phyloP scores from a whole-genome alignment of 2,797 vertebrate genomes.

The Scomberomorus guttatus region DNA sequence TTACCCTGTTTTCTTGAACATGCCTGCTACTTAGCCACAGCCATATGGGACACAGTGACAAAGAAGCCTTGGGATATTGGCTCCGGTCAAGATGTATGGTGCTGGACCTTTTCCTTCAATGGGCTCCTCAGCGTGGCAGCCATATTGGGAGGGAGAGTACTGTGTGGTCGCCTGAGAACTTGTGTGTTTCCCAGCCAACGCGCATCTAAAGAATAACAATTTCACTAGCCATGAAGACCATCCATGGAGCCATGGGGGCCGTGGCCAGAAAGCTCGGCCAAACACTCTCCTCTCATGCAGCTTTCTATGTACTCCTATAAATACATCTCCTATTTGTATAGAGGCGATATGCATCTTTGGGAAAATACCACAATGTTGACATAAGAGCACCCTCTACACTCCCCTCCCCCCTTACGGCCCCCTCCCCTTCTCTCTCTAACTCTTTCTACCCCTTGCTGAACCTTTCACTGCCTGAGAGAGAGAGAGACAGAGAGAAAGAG shows the following conservation, averaged over 20 bases:
- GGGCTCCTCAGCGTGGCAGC: constrained; percentile 73
- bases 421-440: constrained; percentile 61
- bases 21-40: constrained; percentile 51
- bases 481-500: constrained; percentile 41
- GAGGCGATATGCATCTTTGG: constrained; percentile 88
- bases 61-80: constrained; percentile 71
- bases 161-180: constrained; percentile 86
- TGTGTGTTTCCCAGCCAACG: constrained; percentile 85
- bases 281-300: constrained; percentile 80
- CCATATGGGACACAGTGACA: constrained; percentile 58
- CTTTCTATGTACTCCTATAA: constrained; percentile 85
- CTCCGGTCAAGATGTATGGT: constrained; percentile 75
- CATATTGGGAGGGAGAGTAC: constrained; percentile 76
- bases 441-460: constrained; percentile 78
- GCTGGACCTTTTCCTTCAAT: constrained; percentile 75
- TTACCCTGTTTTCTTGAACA: constrained; percentile 44
- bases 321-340: constrained; percentile 87
- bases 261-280: constrained; percentile 76
- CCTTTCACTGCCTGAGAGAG: constrained; percentile 75
- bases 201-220: constrained; percentile 86
- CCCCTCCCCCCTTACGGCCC: constrained; percentile 51
- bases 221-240: constrained; percentile 82
- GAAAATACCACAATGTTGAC: constrained; percentile 89
- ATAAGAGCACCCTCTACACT: constrained; percentile 78
- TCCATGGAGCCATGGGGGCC: constrained; percentile 80